Base-by-base conservation (phyloP, 1,140 invertebrate species). In the Formica selysi region DNA sequence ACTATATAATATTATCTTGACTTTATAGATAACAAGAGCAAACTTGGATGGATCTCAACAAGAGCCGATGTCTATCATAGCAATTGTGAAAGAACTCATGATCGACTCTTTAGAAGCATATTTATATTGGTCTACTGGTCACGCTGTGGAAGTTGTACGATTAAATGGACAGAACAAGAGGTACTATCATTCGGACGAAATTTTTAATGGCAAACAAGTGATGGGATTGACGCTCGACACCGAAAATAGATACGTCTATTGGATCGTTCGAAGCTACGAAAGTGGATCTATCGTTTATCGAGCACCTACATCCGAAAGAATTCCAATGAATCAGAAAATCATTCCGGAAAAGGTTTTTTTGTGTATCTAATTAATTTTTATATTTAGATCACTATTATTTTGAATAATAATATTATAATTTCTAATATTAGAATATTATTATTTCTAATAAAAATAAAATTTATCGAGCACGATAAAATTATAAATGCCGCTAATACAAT, bases 41-140 rank as follows among this genome's bases (percentile, higher is more conserved):
- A 96, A 97, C 93, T 92, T 97, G 1, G 96, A 96, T 91, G 97
- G 97, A 16, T 95, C 95, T n/a, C 95, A 96, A 26, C 96, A 97
- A 87, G 98, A 98, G 93, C 97, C 97, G 7, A 96, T 98, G 68
- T 97, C 97, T 3, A 97, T 98, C 83, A 95, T 98, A 16, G 97
- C 97, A 2, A 96, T 97, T 26, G 98, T 97, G 5, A 97, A 97
- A 91, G 97, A 98, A 90, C 93, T 99, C 22, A 96, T 97, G 26
- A 96, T 99, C 32, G 98, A 99, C 93, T 97, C 98, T 0, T 88
- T 97, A 4, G 96, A 97, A 87, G 98, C 98, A 0, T 97, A 97
- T 87, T 95, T 99, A 26, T 98, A 99, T 91, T 99, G 98, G 97
- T 97, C 97, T 10, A 99, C 98, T 0, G 96, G 96, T 0, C 97